Base-by-base conservation (phyloP, 2,888 invertebrate genomes). In the Heliconius ismenius region DNA sequence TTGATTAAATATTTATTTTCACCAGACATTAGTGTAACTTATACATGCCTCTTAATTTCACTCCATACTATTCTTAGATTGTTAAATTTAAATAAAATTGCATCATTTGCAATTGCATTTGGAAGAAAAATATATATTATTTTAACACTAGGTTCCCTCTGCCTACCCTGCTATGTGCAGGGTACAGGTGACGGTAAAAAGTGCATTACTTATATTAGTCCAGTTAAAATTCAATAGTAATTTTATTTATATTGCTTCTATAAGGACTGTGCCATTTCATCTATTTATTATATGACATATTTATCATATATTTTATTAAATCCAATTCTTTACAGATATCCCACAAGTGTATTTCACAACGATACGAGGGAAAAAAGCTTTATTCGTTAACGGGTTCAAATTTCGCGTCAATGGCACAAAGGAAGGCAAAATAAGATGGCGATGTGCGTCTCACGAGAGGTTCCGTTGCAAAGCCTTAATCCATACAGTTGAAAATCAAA, bases 371-470 rank as follows among this genome's bases (percentile, higher is more conserved):
- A 85, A 82, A 4, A 82, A 82, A 26, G 79, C 84, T 15, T 75
- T 89, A 49, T 69, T 85, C 3, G 74, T 89, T 11, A 81, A 83
- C 28, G 86, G 85, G 0, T 84, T 80, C 63, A 87, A 84, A 63
- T 90, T 86, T 60, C 82, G 88, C 4, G 81, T 83, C 21, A 88
- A 87, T 74, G 83, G 83, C 1, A 75, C 81, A 0, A 76, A 77
- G 1, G 84, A 82, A 0, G 77, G 54, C 9, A 88, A 89, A 78
- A 81, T 83, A 6, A 82, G 88, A 54, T 90, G 90, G 89, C 81
- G 86, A 15, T 90, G 89, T 63, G 83, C 89, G 1, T 82, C 85
- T 1, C 89, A 89, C 78, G 85, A 86, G 76, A 81, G 80, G 15
- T 85, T 76, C 36, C 79, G 85, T 1, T 89, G 89, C 78, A 85